A percentile compares a stretch with the other conserved stretches of the same genome.
Evolutionary conservation across 2,113 vertebrate species (phyloP).

Genomic region (Cephalophus harveyi): DNA sequence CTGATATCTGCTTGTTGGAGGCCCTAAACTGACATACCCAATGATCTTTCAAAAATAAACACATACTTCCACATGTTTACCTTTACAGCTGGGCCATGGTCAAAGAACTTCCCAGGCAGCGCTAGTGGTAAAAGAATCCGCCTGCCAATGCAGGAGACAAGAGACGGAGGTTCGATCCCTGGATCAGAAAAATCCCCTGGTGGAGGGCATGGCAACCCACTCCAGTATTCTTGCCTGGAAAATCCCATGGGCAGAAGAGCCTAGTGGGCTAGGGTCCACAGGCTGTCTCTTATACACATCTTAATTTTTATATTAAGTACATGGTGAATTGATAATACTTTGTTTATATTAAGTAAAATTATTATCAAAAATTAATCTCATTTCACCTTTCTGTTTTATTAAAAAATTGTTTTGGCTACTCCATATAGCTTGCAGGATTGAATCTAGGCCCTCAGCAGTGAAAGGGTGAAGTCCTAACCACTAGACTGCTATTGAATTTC

Average conservation of each 20-base stretch:
- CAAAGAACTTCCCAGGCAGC: background rate
- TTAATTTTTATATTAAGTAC: background rate
- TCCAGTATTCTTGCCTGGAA: background rate
- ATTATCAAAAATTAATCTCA: background rate
- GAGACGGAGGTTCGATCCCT: background rate
- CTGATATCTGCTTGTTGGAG: background rate
- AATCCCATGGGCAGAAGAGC: background rate
- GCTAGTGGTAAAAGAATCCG: background rate
- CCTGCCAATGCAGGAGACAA: background rate
- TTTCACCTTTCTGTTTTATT: background rate
- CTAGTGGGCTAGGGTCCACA: background rate
- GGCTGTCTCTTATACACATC: too few species aligned
- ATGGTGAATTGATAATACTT: background rate
- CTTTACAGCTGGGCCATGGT: background rate
- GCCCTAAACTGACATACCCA: background rate
- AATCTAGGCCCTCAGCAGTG: background rate
- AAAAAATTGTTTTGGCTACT: background rate
- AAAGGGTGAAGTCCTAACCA: background rate
- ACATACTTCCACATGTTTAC: background rate
- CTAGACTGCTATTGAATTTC: background rate
- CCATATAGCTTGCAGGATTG: background rate
- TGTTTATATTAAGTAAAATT: background rate
- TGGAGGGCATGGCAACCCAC: background rate
- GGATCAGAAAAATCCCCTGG: background rate
- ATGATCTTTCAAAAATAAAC: background rate